Evolutionary conservation across 2,113 vertebrate species (phyloP), one percentile per base, ranked within the genome.

Genomic region (Salvelinus sp.): DNA sequence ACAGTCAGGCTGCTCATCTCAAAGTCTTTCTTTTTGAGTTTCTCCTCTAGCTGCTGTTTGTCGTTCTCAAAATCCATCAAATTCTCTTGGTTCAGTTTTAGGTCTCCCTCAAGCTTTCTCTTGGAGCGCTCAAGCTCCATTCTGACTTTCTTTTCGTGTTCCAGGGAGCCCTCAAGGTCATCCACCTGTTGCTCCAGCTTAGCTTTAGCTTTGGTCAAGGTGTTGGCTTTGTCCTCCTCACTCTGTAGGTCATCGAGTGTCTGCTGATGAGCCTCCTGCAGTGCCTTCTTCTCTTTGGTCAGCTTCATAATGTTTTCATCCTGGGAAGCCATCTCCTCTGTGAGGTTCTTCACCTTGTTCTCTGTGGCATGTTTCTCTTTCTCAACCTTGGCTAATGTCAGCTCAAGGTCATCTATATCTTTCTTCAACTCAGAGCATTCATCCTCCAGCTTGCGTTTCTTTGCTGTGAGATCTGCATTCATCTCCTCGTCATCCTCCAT

Each of bases 101-200:
- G 58, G 75, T 96, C 95, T 5, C 95, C 95, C 73, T 96, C 95
- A 2, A 96, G 83, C 76, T 96, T 96, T 76, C 95, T 90, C 85
- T 95, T 96, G 6, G 93, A 92, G 65, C 95, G 90, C 83, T 96
- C 95, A 0, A 95, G 87, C 74, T 96, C 95, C 94, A 96, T 94
- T 23, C 95, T 87, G 33, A 94, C 87, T 69, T 96, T 96, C 84
- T 96, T 96, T 79, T 96, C 95, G 71, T 96, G 95, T 74, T 96
- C 95, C 76, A 96, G 76, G 0, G 94, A 95, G 1, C 94, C 95
- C 76, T 96, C 95, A 70, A 96, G 88, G 0, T 98, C 97, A 0
- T 98, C 97, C 22, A 94, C 95, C 38, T 98, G 97, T 76, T 98
- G 97, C 12, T 98, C 97, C 84, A 98, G 89, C 83, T 99, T 99